Evolutionary conservation across 2,113 vertebrate genomes (phyloP).

Genomic region (Oryzias javanicus): DNA sequence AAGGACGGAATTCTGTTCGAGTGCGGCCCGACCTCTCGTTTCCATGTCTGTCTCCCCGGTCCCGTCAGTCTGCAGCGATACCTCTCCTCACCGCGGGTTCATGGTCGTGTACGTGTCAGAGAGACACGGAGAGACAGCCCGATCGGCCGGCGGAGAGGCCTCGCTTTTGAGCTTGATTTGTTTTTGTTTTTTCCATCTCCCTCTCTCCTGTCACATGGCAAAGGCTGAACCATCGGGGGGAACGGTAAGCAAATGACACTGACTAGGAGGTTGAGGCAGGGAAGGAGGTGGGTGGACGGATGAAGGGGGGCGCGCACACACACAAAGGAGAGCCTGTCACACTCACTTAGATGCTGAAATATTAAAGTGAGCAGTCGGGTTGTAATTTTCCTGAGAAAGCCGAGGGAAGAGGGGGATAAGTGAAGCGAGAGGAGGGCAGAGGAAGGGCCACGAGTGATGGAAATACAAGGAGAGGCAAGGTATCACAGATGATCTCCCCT

Average conservation of each 20-base stretch:
- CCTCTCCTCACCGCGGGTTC: slow-evolving; percentile 61
- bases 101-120: slow-evolving; percentile 48
- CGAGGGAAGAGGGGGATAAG: slow-evolving; percentile 64
- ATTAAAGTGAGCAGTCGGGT: slow-evolving; percentile 82
- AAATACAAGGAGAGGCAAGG: slow-evolving; percentile 60
- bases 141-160: slow-evolving; percentile 52
- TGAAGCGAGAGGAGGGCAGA: slow-evolving; percentile 50
- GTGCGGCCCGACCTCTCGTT: too few species aligned
- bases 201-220: slow-evolving; percentile 67
- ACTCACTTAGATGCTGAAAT: slow-evolving; percentile 80
- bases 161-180: slow-evolving; percentile 66
- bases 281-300: slow-evolving; percentile 28
- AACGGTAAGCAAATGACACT: slow-evolving; percentile 60
- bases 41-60: too few species aligned
- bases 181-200: slow-evolving; percentile 51
- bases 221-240: slow-evolving; percentile 56
- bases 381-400: slow-evolving; percentile 81
- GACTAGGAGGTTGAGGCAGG: slow-evolving; percentile 45
- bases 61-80: slow-evolving; percentile 41
- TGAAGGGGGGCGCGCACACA: slow-evolving; percentile 47
- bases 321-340: slow-evolving; percentile 80
- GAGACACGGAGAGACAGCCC: slow-evolving; percentile 59
- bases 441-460: slow-evolving; percentile 36
- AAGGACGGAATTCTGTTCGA: too few species aligned
- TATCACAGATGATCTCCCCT: slow-evolving; percentile 73